Percentiles rank a stretch among this genome's conserved stretches.
These are phyloP conservation scores for Drosophila pseudotakahashii DNA, from an alignment of 2,888 invertebrate species.

Conservation along the genomic window DNA sequence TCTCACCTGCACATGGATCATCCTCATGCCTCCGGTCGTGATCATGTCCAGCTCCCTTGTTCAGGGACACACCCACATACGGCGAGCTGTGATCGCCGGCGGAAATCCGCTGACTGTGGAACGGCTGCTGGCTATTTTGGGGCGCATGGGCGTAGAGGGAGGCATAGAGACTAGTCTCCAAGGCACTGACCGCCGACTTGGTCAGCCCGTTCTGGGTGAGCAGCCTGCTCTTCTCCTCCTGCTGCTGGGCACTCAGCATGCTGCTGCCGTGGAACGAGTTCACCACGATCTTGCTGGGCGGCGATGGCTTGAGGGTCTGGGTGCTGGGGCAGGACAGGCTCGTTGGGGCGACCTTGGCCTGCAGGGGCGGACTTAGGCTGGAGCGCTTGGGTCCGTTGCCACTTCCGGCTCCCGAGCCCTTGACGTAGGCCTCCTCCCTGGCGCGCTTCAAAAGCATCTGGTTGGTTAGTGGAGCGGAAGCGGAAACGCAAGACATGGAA, in stretches of 20 bases:
- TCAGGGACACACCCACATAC: constrained; percentile 72
- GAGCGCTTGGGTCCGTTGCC: constrained; percentile 48
- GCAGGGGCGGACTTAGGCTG: constrained; percentile 19
- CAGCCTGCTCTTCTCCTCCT: constrained; percentile 77
- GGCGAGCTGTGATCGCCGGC: constrained; percentile 59
- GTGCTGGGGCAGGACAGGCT: constrained; percentile 50
- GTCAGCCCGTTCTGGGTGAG: constrained; percentile 80
- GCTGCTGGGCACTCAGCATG: constrained; percentile 78
- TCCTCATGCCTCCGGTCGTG: constrained; percentile 66
- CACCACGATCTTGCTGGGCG: constrained; percentile 81
- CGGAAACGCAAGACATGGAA: constrained; percentile 35
- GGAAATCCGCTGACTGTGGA: constrained; percentile 31
- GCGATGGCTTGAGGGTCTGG: constrained; percentile 59
- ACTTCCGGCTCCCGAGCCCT: constrained; percentile 40
- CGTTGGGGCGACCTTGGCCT: constrained; percentile 30
- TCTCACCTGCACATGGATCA: constrained; percentile 78
- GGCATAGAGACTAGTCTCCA: constrained; percentile 81
- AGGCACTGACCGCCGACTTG: constrained; percentile 76
- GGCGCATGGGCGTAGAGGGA: constrained; percentile 73
- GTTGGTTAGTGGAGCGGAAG: constrained; percentile 56
- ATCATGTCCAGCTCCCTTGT: constrained; percentile 43
- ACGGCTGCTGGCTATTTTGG: constrained; percentile 31
- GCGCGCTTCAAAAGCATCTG: constrained; percentile 83
- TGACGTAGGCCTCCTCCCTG: constrained; percentile 76
- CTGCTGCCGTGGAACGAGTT: constrained; percentile 83